Evolutionary conservation across 2,113 vertebrate genomes (phyloP).

Genomic region (Myrmophylax atrothorax): DNA sequence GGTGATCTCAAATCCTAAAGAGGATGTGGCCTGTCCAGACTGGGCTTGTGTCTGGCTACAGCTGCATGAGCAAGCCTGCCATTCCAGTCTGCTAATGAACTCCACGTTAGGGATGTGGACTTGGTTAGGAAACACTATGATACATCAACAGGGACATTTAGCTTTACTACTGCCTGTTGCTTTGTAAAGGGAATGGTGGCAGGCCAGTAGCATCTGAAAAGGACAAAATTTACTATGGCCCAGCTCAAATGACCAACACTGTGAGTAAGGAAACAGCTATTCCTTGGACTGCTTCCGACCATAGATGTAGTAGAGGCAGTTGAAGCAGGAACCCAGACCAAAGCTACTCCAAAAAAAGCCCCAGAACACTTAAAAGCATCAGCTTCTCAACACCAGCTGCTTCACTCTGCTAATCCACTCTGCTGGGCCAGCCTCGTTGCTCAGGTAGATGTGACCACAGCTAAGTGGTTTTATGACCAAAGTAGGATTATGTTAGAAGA

Average conservation of each 20-base stretch:
- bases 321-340: neutral
- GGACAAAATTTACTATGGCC: neutral
- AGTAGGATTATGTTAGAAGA: neutral
- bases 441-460: neutral
- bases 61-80: neutral
- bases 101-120: neutral
- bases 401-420: neutral
- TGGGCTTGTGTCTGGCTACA: neutral
- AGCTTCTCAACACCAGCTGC: neutral
- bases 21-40: neutral
- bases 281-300: neutral
- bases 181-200: neutral
- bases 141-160: neutral
- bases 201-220: neutral
- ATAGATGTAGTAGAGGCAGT: accelerated
- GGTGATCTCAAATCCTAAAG: neutral
- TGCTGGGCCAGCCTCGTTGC: neutral
- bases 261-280: neutral
- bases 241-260: neutral
- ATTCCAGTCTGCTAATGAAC: neutral
- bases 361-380: neutral
- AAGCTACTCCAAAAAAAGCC: neutral
- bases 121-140: neutral
- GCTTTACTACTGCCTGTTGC: neutral
- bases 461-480: neutral